A percentile compares a stretch with the other conserved stretches of the same genome.
These are phyloP conservation scores for Hucho hucho DNA, from an alignment of 2,113 vertebrate species.

Conservation along the genomic window DNA sequence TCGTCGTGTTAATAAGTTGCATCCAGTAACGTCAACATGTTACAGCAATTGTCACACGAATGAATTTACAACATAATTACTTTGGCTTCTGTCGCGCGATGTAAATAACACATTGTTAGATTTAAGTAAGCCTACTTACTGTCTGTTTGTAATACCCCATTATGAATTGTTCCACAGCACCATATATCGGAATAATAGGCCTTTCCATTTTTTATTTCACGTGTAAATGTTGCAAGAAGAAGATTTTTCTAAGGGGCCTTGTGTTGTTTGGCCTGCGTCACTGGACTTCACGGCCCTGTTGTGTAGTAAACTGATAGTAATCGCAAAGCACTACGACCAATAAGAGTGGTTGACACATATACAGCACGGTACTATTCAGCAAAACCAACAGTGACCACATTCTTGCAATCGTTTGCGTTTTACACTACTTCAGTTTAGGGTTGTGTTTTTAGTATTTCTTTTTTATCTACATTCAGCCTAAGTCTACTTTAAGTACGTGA, in stretches of 20 bases:
- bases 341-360: slow-evolving; percentile 56
- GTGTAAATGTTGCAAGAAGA: slow-evolving; percentile 24
- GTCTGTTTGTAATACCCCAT: neutral
- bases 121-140: neutral
- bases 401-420: slow-evolving; percentile 44
- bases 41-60: slow-evolving; percentile 42
- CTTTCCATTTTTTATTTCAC: slow-evolving; percentile 36
- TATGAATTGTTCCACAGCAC: neutral
- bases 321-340: slow-evolving; percentile 67
- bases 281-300: slow-evolving; percentile 61
- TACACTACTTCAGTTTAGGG: slow-evolving; percentile 12
- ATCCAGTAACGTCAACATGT: neutral
- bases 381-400: slow-evolving; percentile 55
- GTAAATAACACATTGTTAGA: neutral
- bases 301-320: slow-evolving; percentile 73
- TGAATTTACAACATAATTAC: slow-evolving; percentile 19
- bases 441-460: neutral
- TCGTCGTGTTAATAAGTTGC: slow-evolving; percentile 31
- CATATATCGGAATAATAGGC: slow-evolving; percentile 4
- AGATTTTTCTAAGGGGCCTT: slow-evolving; percentile 68
- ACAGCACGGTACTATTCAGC: slow-evolving; percentile 56
- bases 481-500: too few relatives aligned
- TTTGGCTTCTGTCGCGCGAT: slow-evolving; percentile 10
- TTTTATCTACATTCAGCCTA: neutral
- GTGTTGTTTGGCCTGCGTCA: slow-evolving; percentile 65